Base-by-base conservation (phyloP, 1,140 invertebrate genomes). In the Aricia agestis region DNA sequence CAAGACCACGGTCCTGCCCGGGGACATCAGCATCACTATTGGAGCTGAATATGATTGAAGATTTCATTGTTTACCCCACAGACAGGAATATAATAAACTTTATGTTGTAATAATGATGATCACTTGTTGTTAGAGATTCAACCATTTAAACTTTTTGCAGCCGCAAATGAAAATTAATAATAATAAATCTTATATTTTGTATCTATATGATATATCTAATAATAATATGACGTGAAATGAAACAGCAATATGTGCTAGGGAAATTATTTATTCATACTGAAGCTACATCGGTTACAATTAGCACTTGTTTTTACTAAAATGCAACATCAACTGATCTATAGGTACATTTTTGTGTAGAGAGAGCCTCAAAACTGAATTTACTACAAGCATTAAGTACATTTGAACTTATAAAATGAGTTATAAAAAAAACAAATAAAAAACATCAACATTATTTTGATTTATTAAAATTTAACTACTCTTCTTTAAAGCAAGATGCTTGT, bases 11-110 rank as follows among this genome's bases (percentile, higher is more conserved):
- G 97, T 98, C 70, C 93, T 97, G 31, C 96, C 97, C 1, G 94
- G 96, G 41, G 96, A 97, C 72, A 95, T 98, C 74, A 99, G 98
- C 90, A 97, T 99, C 71, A 98, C 97, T 0, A 98, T 99, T 80
- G 98, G 98, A 25, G 97, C 98, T 0, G 98, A 99, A 89, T 99
- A 97, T 83, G 98, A 99, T 86, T 98, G 92, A 80, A 52, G 7
- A 1, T 31, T 18, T 13, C 11, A 45, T 25, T 69, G 66, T 57
- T 2, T 36, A 5, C 5, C 36, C 9, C 6, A 36, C 6, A 36
- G 3, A 36, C 36, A 5, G 9, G 36, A 36, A 9, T 36, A 25
- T 25, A 25, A 25, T 9, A 36, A 36, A 7, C 6, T 36, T 36
- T 6, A 7, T 36, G 36, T 36, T 6, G 36, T 36, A 36, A 36